phyloP scores from a whole-genome alignment of 2,888 invertebrate species.

The Embidobia sp. region DNA sequence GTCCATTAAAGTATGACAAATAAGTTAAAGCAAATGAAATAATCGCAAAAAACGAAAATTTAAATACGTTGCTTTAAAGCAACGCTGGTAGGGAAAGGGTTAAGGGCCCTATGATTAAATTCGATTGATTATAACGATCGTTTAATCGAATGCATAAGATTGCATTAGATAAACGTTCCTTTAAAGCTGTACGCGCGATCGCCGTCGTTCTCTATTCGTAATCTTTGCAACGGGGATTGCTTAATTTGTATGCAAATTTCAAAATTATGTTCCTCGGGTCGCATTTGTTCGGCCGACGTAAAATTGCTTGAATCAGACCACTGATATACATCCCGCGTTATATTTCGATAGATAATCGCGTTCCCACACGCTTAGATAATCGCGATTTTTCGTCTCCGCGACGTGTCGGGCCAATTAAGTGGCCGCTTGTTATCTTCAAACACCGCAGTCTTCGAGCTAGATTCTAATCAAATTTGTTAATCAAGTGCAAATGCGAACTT shows the following conservation, averaged over 20 bases:
- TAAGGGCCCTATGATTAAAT: no score
- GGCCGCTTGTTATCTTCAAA: constrained; percentile 30
- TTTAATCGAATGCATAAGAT: no score
- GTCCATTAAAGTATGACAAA: no score
- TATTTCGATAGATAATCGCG: background rate
- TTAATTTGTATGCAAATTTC: constrained; percentile 31
- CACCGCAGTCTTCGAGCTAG: constrained; percentile 5
- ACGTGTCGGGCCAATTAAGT: constrained; percentile 27
- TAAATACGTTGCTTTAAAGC: no score
- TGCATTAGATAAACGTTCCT: no score
- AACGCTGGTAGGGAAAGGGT: no score
- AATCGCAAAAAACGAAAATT: no score
- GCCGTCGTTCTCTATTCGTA: constrained; percentile 17
- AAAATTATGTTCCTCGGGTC: constrained; percentile 8
- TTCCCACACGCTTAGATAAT: constrained; percentile 2
- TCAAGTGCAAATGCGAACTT: constrained; percentile 56
- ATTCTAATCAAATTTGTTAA: constrained; percentile 51
- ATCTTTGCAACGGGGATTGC: constrained; percentile 8
- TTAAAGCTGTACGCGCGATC: no score
- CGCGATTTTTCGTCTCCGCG: constrained; percentile 13
- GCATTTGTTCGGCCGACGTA: background rate
- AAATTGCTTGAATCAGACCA: background rate
- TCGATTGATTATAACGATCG: no score
- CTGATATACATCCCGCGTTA: background rate
- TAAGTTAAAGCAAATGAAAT: no score